Evolutionary conservation across 1,140 invertebrate genomes (phyloP), one percentile per base, ranked within the genome.

Genomic region (Brachionus angularis): DNA sequence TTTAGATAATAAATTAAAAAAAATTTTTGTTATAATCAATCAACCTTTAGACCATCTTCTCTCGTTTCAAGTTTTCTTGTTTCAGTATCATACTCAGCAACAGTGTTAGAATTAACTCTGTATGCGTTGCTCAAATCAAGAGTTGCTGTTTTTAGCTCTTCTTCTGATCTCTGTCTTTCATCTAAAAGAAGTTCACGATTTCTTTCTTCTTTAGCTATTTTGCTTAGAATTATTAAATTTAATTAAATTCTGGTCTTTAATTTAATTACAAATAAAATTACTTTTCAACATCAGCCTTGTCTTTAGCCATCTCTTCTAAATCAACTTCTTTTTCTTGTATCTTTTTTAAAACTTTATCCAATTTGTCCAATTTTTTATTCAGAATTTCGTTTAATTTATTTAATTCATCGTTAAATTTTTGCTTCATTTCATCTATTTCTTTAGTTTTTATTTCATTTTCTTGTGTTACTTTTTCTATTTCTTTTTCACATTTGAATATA

Each of bases 311-410:
- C 16, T 67, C 62, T 47, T 67, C 62, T 33, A 67, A 67, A 46
- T 67, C 62, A 14, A 67, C 16, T 47, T 50, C 42, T 67, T 67
- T 67, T 21, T 67, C 62, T 50, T 67, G 27, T 23, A 34, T 47
- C 36, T 67, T 67, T 7, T 47, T 50, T 14, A 67, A 67, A 21
- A 67, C 47, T 27, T 67, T 67, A n/a, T 67, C 62, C 62, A 67
- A 47, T 50, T 67, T 67, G 3, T 67, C 62, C 62, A 67, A 50
- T 18, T 46, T 25, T 67, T 67, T 67, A 16, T 67, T 67, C 27
- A 67, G 33, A 7, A 18, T 27, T 18, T 67, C 62, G 5, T n/a
- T 67, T 34, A 67, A 21, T 50, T 67, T 47, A 1, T 39, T 21
- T 18, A 67, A 33, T 46, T 67, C 62, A 10, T 44, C 42, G 12